phyloP scores from a whole-genome alignment of 2,113 vertebrate genomes.

The Ailurus styani region DNA sequence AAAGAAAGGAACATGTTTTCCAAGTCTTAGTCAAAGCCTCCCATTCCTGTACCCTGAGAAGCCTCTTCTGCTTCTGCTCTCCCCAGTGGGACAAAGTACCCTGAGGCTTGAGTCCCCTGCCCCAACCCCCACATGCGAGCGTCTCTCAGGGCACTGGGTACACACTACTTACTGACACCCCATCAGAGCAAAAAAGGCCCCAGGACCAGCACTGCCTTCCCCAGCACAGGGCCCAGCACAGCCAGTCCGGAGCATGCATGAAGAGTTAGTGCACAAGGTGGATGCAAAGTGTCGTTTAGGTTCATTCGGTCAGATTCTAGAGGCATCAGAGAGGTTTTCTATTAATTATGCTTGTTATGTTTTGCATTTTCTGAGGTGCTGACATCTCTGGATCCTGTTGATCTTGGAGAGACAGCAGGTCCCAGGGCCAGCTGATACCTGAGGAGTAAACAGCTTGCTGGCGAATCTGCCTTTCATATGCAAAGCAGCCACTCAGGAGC shows the following conservation, averaged over 20 bases:
- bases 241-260: fast-evolving
- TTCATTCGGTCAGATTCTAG: not conserved
- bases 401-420: not conserved
- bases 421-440: not conserved
- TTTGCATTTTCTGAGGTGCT: not conserved
- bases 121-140: fast-evolving
- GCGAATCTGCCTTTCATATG: not conserved
- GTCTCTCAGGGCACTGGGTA: not conserved
- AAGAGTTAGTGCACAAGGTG: not conserved
- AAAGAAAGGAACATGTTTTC: not conserved
- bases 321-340: not conserved
- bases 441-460: not conserved
- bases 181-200: no score
- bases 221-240: not conserved
- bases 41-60: not conserved
- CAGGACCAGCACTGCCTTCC: not conserved
- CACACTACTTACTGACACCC: not conserved
- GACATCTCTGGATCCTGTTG: not conserved
- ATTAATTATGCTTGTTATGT: not conserved
- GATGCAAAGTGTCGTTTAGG: not conserved
- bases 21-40: not conserved
- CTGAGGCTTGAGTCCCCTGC: not conserved
- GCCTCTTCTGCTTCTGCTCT: not conserved
- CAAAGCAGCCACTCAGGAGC: not conserved
- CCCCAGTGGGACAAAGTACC: not conserved